Evolutionary conservation across 2,113 vertebrate genomes (phyloP), one percentile per base, ranked within the genome.

Genomic region (Cnemophilus loriae): DNA sequence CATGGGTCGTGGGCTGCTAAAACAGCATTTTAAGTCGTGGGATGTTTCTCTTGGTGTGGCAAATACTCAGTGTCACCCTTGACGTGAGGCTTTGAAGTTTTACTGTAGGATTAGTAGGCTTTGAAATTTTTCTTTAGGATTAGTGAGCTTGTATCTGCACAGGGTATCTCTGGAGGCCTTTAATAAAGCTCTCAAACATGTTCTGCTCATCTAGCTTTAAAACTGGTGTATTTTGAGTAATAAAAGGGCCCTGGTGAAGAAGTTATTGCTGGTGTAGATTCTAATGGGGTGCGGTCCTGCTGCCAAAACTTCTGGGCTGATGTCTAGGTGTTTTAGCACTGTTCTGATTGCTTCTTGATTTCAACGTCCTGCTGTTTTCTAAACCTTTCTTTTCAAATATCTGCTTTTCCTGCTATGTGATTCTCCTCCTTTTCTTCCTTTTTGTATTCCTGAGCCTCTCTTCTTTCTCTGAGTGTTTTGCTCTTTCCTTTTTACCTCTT

Each of bases 341-440:
- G 44, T 87, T 88, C 70, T 77, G 84, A 94, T 86, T 94, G 21
- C 24, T 52, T 59, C 74, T 94, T 90, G 68, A 95, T 92, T 82
- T 89, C 28, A 74, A 73, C 13, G 84, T 70, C 70, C 57, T 84
- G 13, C n/a, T 78, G 52, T 71, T 89, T 90, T 32, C 69, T 82
- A 73, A 90, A 79, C 18, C 11, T 22, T 68, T 86, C 44, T 79
- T 61, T 89, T 20, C 7, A 64, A 17, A 59, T 68, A 55, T 76
- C 18, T 74, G 9, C 30, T 44, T 63, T 69, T 39, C 5, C 13
- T 91, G 46, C 8, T 37, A 4, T 24, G 27, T 53, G 52, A 53
- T 82, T 84, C 44, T 76, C 8, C 10, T 70, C 22, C 8, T 16
- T 80, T 71, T 83, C 21, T 82, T 63, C 6, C 5, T 33, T 68